Conservation (phyloP, 1,140 invertebrate species). For the Pogonomyrmex barbatus region DNA sequence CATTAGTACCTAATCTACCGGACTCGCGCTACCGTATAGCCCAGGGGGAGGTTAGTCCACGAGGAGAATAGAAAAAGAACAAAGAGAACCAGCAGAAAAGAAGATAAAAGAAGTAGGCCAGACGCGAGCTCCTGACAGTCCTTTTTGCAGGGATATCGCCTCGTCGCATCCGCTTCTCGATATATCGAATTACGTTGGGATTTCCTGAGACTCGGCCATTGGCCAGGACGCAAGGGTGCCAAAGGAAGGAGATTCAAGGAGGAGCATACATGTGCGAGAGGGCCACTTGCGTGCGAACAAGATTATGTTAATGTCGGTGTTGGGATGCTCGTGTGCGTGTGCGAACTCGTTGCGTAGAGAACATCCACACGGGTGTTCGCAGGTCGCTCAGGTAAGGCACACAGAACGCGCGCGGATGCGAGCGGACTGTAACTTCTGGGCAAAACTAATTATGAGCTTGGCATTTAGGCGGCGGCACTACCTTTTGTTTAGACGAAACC, state of each 20-base stretch:
- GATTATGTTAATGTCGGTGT: slow-evolving; percentile 78
- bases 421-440: slow-evolving; percentile 73
- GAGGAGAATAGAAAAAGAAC: slow-evolving; percentile 51
- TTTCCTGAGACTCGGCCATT: slow-evolving; percentile 70
- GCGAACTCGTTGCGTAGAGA: not conserved
- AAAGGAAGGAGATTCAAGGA: slow-evolving; percentile 73
- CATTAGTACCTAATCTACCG: slow-evolving; percentile 72
- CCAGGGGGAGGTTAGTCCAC: not conserved
- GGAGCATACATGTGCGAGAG: slow-evolving; percentile 63
- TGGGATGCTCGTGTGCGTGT: not conserved
- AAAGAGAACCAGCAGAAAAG: slow-evolving; percentile 43
- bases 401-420: slow-evolving; percentile 20
- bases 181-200: slow-evolving; percentile 77
- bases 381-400: slow-evolving; percentile 39
- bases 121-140: slow-evolving; percentile 2
- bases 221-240: slow-evolving; percentile 66
- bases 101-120: slow-evolving; percentile 50
- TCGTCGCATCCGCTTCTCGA: slow-evolving; percentile 50
- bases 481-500: slow-evolving; percentile 80
- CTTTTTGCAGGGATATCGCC: slow-evolving; percentile 64
- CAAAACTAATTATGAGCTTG: slow-evolving; percentile 80
- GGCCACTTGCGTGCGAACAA: slow-evolving; percentile 76
- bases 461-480: slow-evolving; percentile 75
- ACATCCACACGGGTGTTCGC: slow-evolving; percentile 17
- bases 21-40: slow-evolving; percentile 74